Evolutionary conservation across 1,140 invertebrate species (phyloP).

Genomic region (Apis laboriosa): DNA sequence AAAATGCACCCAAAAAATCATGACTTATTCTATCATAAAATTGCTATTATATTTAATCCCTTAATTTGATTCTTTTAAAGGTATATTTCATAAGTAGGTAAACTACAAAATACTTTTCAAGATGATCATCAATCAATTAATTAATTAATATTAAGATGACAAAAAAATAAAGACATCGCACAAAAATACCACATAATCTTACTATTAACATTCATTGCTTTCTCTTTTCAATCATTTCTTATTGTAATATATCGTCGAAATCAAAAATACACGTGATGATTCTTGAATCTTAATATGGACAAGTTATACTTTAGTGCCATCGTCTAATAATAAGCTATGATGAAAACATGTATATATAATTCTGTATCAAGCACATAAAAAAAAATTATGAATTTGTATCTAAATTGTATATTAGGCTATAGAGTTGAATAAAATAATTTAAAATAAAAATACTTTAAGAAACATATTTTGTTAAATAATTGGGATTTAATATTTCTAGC

Average conservation of each 20-base stretch:
- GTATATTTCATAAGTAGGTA: conserved; percentile 8
- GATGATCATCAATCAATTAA: conserved; percentile 15
- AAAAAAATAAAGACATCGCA: conserved; percentile 12
- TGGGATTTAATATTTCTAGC: neutral
- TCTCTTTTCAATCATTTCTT: neutral
- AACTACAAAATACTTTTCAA: conserved; percentile 18
- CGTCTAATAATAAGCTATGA: conserved; percentile 36
- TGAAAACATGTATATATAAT: conserved; percentile 38
- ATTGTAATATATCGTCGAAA: neutral
- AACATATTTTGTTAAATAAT: conserved; percentile 2
- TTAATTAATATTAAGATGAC: conserved; percentile 32
- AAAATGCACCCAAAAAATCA: neutral
- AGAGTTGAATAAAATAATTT: neutral
- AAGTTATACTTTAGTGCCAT: conserved; percentile 55
- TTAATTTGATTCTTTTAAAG: neutral
- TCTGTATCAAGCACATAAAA: neutral
- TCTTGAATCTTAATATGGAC: conserved; percentile 17
- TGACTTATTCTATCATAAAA: neutral
- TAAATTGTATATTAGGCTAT: conserved; percentile 20
- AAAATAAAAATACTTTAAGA: neutral
- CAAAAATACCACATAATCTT: conserved; percentile 16
- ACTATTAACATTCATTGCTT: conserved; percentile 16
- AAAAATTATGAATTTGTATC: conserved; percentile 26
- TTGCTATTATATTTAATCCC: neutral
- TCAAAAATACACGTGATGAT: conserved; percentile 11